Conservation (phyloP, 2,888 invertebrate genomes). For the Hemicrepidius hirtus region DNA sequence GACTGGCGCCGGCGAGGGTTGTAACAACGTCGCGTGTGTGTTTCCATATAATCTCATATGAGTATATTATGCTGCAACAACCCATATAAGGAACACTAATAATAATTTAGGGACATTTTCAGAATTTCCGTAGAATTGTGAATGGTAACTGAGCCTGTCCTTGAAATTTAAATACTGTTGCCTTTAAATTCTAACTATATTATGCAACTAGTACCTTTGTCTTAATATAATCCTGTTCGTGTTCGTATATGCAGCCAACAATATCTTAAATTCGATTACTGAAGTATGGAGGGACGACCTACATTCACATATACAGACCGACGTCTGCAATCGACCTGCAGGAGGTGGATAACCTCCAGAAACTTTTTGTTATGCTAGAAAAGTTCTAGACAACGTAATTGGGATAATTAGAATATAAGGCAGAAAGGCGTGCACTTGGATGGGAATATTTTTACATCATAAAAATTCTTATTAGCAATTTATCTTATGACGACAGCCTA, state of each 20-base stretch:
- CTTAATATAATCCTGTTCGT: too few relatives aligned
- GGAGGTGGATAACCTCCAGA: constrained; percentile 30
- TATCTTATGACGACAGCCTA: not conserved
- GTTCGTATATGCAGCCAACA: too few relatives aligned
- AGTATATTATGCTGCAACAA: too few relatives aligned
- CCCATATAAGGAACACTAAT: constrained; percentile 7
- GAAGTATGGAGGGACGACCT: not conserved
- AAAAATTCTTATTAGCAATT: not conserved
- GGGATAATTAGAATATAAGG: constrained; percentile 11
- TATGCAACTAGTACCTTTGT: too few relatives aligned
- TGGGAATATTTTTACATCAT: too few relatives aligned
- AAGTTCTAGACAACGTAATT: constrained; percentile 15
- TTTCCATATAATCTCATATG: constrained; percentile 32
- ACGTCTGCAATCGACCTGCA: constrained; percentile 10
- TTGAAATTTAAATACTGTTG: too few relatives aligned
- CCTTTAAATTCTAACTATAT: too few relatives aligned
- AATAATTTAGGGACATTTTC: constrained; percentile 5
- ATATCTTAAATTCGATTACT: not conserved
- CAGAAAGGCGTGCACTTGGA: not conserved
- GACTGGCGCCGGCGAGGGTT: constrained; percentile 52
- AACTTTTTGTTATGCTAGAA: constrained; percentile 21
- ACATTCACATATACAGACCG: constrained; percentile 2
- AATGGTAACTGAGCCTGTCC: too few relatives aligned
- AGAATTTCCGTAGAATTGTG: not conserved
- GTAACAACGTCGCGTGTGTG: constrained; percentile 35